Evolutionary conservation across 1,140 invertebrate species (phyloP), one percentile per base, ranked within the genome.

Genomic region (Sinonovacula constricta): DNA sequence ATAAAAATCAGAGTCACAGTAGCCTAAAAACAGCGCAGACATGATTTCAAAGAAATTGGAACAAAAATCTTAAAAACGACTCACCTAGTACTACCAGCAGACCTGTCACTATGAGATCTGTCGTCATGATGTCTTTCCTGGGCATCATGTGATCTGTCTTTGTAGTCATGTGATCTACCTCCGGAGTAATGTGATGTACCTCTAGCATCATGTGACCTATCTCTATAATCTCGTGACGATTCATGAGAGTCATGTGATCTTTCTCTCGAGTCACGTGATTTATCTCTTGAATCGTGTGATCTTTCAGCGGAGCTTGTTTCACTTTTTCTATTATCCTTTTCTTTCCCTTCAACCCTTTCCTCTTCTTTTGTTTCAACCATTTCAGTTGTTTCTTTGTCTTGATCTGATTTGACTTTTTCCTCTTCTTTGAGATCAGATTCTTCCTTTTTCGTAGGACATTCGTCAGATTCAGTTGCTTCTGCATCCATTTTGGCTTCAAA

Each of bases 1-100:
- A n/a, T n/a, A n/a, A n/a, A n/a, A n/a, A n/a, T n/a, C n/a, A n/a
- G n/a, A n/a, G n/a, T n/a, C n/a, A n/a, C n/a, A n/a, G n/a, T n/a
- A n/a, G n/a, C n/a, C n/a, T n/a, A n/a, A n/a, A n/a, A n/a, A n/a
- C n/a, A n/a, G n/a, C n/a, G n/a, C n/a, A n/a, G n/a, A n/a, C n/a
- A n/a, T n/a, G n/a, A n/a, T n/a, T n/a, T n/a, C n/a, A n/a, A n/a
- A n/a, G n/a, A n/a, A n/a, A n/a, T n/a, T n/a, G n/a, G n/a, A n/a
- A n/a, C n/a, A n/a, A n/a, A n/a, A n/a, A n/a, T n/a, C n/a, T n/a
- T n/a, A n/a, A n/a, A 66, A 51, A 56, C 22, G 24, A 56, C 31
- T 53, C n/a, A 57, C 68, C 68, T 71, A 15, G 24, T 34, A 71
- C 54, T 59, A 1, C 53, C 70, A 57, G 74, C 56, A 45, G 69